Evolutionary conservation across 2,888 invertebrate genomes (phyloP), one percentile per base, ranked within the genome.

Genomic region (Encarsia formosa): DNA sequence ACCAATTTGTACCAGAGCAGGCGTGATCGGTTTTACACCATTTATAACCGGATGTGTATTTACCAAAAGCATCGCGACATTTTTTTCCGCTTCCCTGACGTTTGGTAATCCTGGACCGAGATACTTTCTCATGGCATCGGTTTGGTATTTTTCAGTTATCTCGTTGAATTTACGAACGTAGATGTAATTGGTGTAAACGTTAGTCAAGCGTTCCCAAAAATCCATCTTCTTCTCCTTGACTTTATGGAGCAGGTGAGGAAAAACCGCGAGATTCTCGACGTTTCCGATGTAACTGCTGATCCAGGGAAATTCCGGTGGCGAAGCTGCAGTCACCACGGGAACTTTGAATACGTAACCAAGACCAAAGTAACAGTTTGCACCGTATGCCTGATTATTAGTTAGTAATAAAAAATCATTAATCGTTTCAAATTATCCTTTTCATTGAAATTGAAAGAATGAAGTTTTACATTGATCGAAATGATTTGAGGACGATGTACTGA

Each of bases 351-450:
- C 65, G 63, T 83, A 71, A 1, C 80, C 81, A 18, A 85, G 69
- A 0, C 80, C 83, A 55, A 83, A 66, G 39, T 79, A 68, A 60
- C 84, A 84, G 56, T 84, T 83, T 19, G 78, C 77, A 50, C 78
- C 79, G 59, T 84, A 85, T 13, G 24, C 20, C 37, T 32, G 29
- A 13, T 24, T 18, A 15, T 11, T 9, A 2, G 20, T 41, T n/a
- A n/a, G n/a, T n/a, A n/a, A n/a, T 26, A 46, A 23, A 15, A 13
- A 37, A 35, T 41, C 20, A 26, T 19, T 41, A 13, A 19, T 8
- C 5, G 32, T 4, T 8, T n/a, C 5, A 4, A 32, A 32, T 15
- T 5, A 32, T 32, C n/a, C n/a, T n/a, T n/a, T n/a, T n/a, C n/a
- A n/a, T n/a, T n/a, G n/a, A n/a, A n/a, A n/a, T n/a, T n/a, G n/a